Evolutionary conservation across 2,113 vertebrate genomes (phyloP).

Genomic region (Lepus americanus): DNA sequence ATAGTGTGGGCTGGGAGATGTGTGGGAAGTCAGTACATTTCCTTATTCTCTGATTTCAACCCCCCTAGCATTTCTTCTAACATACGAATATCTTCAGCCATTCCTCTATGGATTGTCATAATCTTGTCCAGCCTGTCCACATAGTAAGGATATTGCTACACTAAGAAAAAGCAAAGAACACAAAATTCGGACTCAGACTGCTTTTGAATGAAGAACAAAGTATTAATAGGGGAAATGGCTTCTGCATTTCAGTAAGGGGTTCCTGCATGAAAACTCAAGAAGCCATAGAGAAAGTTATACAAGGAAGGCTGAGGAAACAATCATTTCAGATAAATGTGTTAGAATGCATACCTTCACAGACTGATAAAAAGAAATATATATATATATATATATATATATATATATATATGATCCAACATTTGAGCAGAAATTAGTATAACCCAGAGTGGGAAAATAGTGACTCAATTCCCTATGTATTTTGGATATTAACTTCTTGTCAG

Average conservation of each 20-base stretch:
- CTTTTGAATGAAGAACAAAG: not conserved
- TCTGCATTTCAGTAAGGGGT: not conserved
- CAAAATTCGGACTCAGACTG: not conserved
- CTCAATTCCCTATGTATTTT: not conserved
- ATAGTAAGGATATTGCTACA: not conserved
- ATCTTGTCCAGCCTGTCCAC: not conserved
- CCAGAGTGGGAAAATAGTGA: not conserved
- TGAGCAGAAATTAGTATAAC: not conserved
- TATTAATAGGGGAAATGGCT: not conserved
- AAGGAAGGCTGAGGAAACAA: not conserved
- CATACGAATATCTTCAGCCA: not conserved
- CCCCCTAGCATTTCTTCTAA: not conserved
- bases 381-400: not conserved
- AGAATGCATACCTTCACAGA: not conserved
- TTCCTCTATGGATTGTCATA: not conserved
- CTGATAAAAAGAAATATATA: not conserved
- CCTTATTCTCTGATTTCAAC: not conserved
- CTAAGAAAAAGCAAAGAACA: slow-evolving; percentile 13
- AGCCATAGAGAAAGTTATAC: not conserved
- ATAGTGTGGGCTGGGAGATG: not conserved
- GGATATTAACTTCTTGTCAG: not conserved
- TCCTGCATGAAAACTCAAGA: not conserved
- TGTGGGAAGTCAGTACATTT: not conserved
- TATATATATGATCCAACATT: not conserved
- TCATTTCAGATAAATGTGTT: not conserved